Percentiles rank a stretch among this genome's conserved stretches.
Evolutionary conservation across 2,888 invertebrate species (phyloP).

Genomic region (Trichogramma evanescens): DNA sequence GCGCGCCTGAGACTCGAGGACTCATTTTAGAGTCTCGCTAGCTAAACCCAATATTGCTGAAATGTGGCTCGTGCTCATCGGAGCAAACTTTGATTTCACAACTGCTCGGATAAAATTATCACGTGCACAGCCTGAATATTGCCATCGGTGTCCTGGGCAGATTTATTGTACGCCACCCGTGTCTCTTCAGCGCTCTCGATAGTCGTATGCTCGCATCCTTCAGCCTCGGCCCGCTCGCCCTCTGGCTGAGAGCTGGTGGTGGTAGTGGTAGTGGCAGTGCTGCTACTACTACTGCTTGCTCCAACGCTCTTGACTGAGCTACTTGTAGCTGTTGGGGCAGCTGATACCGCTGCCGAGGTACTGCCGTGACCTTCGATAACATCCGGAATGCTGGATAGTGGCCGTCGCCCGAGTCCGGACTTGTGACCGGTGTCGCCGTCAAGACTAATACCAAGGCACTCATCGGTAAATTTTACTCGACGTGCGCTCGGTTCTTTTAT

Average conservation of each 20-base stretch:
- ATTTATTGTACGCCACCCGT: slow-evolving; percentile 31
- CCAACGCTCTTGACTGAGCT: slow-evolving; percentile 1
- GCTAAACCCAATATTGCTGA: slow-evolving; percentile 13
- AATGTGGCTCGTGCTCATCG: slow-evolving; percentile 9
- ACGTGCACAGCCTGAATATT: slow-evolving; percentile 43
- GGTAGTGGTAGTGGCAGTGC: slow-evolving; percentile 2
- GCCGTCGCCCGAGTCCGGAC: slow-evolving; percentile 15
- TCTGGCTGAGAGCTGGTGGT: slow-evolving; percentile 26
- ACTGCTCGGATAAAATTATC: slow-evolving; percentile 44
- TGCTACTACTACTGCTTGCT: slow-evolving; percentile 1
- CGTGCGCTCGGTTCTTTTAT: not conserved
- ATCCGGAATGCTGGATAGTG: slow-evolving; percentile 34
- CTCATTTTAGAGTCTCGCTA: not conserved
- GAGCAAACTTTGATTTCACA: slow-evolving; percentile 33
- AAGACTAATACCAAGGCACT: slow-evolving; percentile 31
- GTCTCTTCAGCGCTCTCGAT: slow-evolving; percentile 34
- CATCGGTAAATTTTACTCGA: slow-evolving; percentile 17
- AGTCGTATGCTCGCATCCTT: slow-evolving; percentile 41
- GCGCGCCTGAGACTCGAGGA: no score
- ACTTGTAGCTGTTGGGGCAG: not conserved
- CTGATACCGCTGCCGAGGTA: slow-evolving; percentile 11
- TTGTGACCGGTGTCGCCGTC: slow-evolving; percentile 11
- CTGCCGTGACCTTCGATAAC: slow-evolving; percentile 35
- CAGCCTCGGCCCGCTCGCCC: slow-evolving; percentile 42
- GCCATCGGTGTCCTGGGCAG: slow-evolving; percentile 33